phyloP scores from a whole-genome alignment of 2,888 invertebrate genomes.

The Clusia tigrina region DNA sequence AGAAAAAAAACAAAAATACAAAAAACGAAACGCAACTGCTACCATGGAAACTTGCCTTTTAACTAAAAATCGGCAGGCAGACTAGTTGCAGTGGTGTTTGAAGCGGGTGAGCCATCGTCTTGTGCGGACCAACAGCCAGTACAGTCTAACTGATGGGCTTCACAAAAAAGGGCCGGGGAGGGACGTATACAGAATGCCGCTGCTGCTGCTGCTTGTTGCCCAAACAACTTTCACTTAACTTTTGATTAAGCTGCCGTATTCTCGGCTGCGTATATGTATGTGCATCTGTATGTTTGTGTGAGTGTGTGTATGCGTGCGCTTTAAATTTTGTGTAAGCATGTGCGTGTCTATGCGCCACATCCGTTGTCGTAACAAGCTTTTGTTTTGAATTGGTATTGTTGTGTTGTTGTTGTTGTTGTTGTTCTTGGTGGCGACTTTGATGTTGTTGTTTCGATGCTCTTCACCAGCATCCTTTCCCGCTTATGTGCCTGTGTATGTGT shows the following conservation, averaged over 20 bases:
- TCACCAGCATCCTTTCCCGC: no score
- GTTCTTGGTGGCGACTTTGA: no score
- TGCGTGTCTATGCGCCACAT: no score
- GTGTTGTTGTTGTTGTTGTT: slow-evolving; percentile 28
- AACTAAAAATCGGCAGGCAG: slow-evolving; percentile 25
- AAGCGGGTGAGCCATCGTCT: no score
- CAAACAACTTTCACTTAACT: slow-evolving; percentile 55
- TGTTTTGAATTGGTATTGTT: slow-evolving; percentile 18
- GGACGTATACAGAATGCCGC: no score
- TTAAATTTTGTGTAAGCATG: neutral
- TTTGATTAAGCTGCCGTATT: slow-evolving; percentile 60
- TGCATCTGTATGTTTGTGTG: neutral
- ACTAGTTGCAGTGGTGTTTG: no score
- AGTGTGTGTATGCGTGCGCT: neutral
- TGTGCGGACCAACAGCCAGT: no score
- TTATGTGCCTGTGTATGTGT: no score
- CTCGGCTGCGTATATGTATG: neutral
- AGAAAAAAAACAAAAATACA: neutral
- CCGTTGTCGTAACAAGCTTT: neutral
- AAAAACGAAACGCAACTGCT: neutral
- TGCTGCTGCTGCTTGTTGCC: no score
- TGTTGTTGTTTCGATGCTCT: slow-evolving; percentile 10
- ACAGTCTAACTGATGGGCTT: no score
- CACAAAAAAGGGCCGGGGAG: no score
- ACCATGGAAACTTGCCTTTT: slow-evolving; percentile 38